phyloP scores from a whole-genome alignment of 2,888 invertebrate genomes.

The Choristoneura rosaceana region DNA sequence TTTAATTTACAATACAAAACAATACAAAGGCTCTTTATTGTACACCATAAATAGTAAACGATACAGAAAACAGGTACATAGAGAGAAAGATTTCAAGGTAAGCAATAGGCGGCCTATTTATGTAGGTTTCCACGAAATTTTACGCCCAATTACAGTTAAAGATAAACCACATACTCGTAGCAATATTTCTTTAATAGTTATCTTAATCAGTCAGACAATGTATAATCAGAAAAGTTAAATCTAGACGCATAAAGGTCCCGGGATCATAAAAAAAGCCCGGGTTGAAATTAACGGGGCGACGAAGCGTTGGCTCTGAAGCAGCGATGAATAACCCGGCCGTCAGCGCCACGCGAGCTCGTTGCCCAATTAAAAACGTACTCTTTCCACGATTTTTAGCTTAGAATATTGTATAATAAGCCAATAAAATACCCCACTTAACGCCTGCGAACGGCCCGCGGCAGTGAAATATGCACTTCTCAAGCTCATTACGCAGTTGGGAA shows the following conservation, averaged over 20 bases:
- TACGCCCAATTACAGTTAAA: too few relatives aligned
- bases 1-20: too few relatives aligned
- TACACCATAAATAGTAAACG: too few relatives aligned
- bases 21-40: too few relatives aligned
- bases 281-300: slow-evolving; percentile 68
- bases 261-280: slow-evolving; percentile 66
- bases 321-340: slow-evolving; percentile 84
- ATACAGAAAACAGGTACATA: too few relatives aligned
- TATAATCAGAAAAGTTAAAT: slow-evolving; percentile 55
- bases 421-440: slow-evolving; percentile 85
- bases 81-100: too few relatives aligned
- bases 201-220: slow-evolving; percentile 53
- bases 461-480: slow-evolving; percentile 83
- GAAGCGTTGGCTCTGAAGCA: slow-evolving; percentile 76
- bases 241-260: slow-evolving; percentile 52
- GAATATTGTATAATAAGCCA: slow-evolving; percentile 86
- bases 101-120: too few relatives aligned
- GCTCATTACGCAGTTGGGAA: slow-evolving; percentile 78
- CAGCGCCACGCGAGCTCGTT: slow-evolving; percentile 80
- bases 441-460: slow-evolving; percentile 69
- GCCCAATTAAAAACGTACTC: slow-evolving; percentile 85
- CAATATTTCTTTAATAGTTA: not conserved
- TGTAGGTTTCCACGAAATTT: too few relatives aligned
- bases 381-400: slow-evolving; percentile 85
- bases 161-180: too few relatives aligned